Evolutionary conservation across 2,797 vertebrate species (phyloP), one percentile per base, ranked within the genome.

Genomic region (Ibycter americanus): DNA sequence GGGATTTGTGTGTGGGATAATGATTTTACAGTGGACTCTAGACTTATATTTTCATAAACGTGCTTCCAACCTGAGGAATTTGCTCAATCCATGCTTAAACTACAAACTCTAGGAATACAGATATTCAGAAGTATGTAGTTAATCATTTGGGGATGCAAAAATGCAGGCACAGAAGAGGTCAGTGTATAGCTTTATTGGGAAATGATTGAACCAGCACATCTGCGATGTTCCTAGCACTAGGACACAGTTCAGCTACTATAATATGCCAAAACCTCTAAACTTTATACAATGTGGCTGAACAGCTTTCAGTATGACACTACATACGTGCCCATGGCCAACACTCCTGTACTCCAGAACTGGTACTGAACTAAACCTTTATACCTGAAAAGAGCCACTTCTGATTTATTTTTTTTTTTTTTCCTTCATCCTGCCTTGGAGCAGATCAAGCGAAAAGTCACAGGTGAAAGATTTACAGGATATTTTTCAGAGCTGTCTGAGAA

Each of bases 31-130:
- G 65, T 14, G 47, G 15, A 15, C 14, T 76, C 29, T 2, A 6
- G 59, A 16, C 76, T 49, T 68, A 36, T 32, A 9, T 31, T 81
- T 90, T 40, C 29, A 26, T 22, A 65, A 89, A 27, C 0, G 15
- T 32, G 42, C 70, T 96, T 89, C 71, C 87, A 94, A 11, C 81
- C 63, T 62, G 86, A 94, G 74, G 88, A 94, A 90, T 90, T 94
- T 74, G n/a, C 67, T 85, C 36, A 23, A 5, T 38, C 31, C 4
- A 2, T 31, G 54, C 58, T 38, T 34, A 15, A 63, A 34, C 34
- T n/a, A 19, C 20, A 23, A 58, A 5, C 38, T 49, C 29, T 67
- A 85, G 72, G 63, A 59, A 51, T 5, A 26, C 36, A 51, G 63
- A 23, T 20, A 42, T 29, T 36, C 42, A 4, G 58, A 79, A 55